Conservation (phyloP, 2,113 vertebrate genomes). For the Passer montanus region DNA sequence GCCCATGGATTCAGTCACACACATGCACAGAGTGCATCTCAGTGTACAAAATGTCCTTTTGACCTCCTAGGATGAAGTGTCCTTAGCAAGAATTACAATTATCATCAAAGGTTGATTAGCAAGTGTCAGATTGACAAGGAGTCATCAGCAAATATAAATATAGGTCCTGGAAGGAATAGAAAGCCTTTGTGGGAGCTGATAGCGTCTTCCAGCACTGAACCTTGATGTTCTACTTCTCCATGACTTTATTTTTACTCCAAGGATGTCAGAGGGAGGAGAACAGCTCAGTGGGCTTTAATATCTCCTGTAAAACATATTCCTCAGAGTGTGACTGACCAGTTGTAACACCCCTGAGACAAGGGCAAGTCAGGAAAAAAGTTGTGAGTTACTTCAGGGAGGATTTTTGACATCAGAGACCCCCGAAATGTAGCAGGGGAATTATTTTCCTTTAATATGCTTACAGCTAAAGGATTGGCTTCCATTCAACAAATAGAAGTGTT, state of each 20-base stretch:
- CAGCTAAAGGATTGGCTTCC: constrained; percentile 62
- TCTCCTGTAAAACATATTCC: background rate
- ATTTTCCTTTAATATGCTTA: constrained; percentile 66
- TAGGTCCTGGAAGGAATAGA: background rate
- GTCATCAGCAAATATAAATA: background rate
- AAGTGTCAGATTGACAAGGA: constrained; percentile 24
- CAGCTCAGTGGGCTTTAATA: background rate
- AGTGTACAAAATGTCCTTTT: background rate
- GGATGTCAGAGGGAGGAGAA: background rate
- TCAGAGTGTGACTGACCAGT: background rate
- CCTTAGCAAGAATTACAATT: background rate
- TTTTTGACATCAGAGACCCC: constrained; percentile 61
- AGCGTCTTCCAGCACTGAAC: background rate
- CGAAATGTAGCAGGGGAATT: constrained; percentile 26
- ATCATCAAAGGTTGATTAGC: background rate
- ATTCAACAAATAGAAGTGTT: constrained; percentile 71
- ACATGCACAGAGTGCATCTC: background rate
- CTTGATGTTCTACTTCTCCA: background rate
- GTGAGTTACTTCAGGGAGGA: constrained; percentile 19
- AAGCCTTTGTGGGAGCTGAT: background rate
- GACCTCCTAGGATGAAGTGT: background rate
- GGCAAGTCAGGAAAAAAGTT: background rate
- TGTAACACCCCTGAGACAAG: background rate
- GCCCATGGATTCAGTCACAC: background rate
- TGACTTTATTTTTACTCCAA: background rate